Evolutionary conservation across 2,113 vertebrate species (phyloP), one percentile per base, ranked within the genome.

Genomic region (Phalacrocorax brasilianus): DNA sequence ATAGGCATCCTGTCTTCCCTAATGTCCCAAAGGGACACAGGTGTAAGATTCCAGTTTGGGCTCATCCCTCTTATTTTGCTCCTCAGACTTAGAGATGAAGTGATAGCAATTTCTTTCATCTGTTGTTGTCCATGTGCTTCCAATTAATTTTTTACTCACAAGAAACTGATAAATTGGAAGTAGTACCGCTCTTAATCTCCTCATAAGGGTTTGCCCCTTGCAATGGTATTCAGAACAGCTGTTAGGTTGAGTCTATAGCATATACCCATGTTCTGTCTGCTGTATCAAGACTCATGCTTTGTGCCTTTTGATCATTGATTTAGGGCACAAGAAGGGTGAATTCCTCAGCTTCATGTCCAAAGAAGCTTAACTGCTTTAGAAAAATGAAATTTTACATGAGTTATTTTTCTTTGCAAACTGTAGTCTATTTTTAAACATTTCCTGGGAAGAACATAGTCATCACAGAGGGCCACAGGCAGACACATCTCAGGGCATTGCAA

Each of bases 101-200:
- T 79, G 15, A 12, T 89, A 89, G 6, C 3, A 85, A 5, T 91
- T 85, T 70, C 71, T 91, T 95, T 94, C 53, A 86, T 89, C 66
- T 81, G 4, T 87, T 74, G 47, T 81, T 89, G 53, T 58, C 24
- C 55, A 42, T 73, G 59, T 93, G 74, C 67, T 97, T 95, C 50
- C 59, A 89, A 77, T 85, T 94, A 78, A 62, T 91, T 88, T 91
- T 95, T 92, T 35, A 58, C 95, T 92, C 62, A 35, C 92, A 91
- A 94, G 63, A 96, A 91, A 76, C 45, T 73, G 53, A 87, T 89
- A 89, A 91, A 87, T 79, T 91, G 59, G 59, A 89, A 95, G 58
- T 86, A 80, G 35, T 73, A 62, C 40, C 76, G 42, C 55, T 89
- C 55, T 47, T 82, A 75, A 85, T 63, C 73, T 93, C 52, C 59